phyloP scores from a whole-genome alignment of 1,140 invertebrate genomes.

The Calliphora vicina region DNA sequence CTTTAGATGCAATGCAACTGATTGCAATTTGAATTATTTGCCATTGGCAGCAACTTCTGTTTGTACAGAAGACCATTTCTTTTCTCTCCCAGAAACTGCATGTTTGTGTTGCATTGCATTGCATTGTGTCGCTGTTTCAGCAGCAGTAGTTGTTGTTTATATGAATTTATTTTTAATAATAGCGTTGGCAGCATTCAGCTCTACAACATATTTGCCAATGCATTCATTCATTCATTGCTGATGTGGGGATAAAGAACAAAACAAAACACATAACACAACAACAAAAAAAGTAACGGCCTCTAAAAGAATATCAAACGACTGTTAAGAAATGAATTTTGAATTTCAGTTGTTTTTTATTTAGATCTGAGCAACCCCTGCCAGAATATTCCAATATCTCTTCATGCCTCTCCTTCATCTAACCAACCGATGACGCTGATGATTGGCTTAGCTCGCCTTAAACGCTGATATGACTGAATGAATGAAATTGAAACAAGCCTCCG shows the following conservation, averaged over 20 bases:
- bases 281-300: slow-evolving; percentile 13
- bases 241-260: neutral
- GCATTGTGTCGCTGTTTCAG: neutral
- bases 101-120: too few species aligned
- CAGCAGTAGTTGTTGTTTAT: slow-evolving; percentile 34
- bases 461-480: slow-evolving; percentile 15
- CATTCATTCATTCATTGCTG: neutral
- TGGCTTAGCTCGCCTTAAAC: neutral
- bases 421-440: slow-evolving; percentile 19
- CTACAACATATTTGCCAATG: slow-evolving; percentile 42
- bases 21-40: slow-evolving; percentile 62
- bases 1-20: slow-evolving; percentile 57
- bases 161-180: slow-evolving; percentile 42
- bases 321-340: neutral
- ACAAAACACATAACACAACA: too few species aligned
- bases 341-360: neutral
- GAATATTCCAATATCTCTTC: neutral
- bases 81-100: neutral
- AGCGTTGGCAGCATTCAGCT: slow-evolving; percentile 32
- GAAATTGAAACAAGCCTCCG: slow-evolving; percentile 3
- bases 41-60: slow-evolving; percentile 58
- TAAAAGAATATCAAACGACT: neutral
- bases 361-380: neutral
- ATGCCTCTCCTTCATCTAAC: neutral
- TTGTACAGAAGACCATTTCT: slow-evolving; percentile 47